Evolutionary conservation across 2,113 vertebrate species (phyloP), one percentile per base, ranked within the genome.

Genomic region (Notothenia coriiceps): DNA sequence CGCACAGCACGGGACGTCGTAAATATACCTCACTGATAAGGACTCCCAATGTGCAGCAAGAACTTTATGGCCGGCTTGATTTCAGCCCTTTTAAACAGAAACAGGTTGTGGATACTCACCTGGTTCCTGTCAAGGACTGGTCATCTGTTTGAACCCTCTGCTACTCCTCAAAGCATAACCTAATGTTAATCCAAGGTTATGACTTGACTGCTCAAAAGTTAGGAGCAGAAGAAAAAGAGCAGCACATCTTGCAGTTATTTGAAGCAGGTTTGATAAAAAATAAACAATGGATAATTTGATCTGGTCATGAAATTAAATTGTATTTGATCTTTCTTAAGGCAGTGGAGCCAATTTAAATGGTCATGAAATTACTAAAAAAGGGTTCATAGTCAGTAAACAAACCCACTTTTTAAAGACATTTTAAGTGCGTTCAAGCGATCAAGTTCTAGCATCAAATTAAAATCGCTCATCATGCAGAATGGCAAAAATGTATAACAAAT

Each of bases 11-110:
- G 25, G 46, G 67, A 72, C 68, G 74, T 75, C 65, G n/a, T 88
- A 70, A 84, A 89, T 88, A 77, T 10, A 63, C 11, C 3, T 52
- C 49, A 49, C 70, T 75, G 81, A 87, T 88, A 89, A 87, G 40
- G 52, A 29, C 49, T 44, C 49, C 22, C 10, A 17, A 4, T 9
- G 13, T 11, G 29, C 35, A 59, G 51, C 18, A 46, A 72, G 79
- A 80, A 56, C 43, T 76, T 77, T 55, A 63, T 43, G 49, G 50
- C 71, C 59, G 9, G 22, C 22, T 76, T 69, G 47, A 73, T 75
- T 29, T 72, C 15, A 55, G 70, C 11, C 13, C 59, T 75, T 74
- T 54, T 71, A 85, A 87, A 60, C 61, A 83, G 64, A 87, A 86
- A 71, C 80, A 80, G 68, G 50, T 74, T 78, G 69, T 10, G 22